Conservation (phyloP, 2,888 invertebrate genomes). For the Amiota communis region DNA sequence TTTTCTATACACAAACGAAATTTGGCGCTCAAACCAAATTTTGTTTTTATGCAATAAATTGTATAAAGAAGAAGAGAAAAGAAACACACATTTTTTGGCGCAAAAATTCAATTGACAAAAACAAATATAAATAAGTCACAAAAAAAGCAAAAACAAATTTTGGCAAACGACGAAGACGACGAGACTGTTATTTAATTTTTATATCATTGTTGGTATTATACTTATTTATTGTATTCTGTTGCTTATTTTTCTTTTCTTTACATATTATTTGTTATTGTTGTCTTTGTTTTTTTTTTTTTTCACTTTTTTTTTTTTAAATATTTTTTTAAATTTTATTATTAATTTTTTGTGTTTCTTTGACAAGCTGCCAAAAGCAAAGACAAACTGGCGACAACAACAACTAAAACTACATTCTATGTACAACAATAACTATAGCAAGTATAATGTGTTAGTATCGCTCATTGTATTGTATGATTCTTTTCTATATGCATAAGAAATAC, state of each 20-base stretch:
- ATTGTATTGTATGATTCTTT: no score
- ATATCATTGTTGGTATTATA: no score
- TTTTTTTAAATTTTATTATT: conserved; percentile 22
- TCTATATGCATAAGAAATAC: no score
- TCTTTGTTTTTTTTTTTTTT: conserved; percentile 36
- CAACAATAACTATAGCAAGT: no score
- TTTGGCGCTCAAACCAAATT: conserved; percentile 18
- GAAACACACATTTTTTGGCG: conserved; percentile 49
- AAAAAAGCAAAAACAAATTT: background rate
- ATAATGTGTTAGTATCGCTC: no score
- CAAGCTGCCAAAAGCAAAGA: conserved; percentile 48
- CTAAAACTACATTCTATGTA: no score
- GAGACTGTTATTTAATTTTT: no score
- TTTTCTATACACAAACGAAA: background rate
- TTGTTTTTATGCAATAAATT: conserved; percentile 38
- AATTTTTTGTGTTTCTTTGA: conserved; percentile 20
- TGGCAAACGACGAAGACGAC: no score
- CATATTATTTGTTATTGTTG: conserved; percentile 27
- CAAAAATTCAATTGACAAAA: conserved; percentile 43
- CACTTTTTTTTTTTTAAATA: conserved; percentile 39
- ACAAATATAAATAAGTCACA: background rate
- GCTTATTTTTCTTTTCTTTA: conserved; percentile 40
- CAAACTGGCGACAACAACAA: conserved; percentile 44
- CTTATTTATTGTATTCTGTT: background rate
- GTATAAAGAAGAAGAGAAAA: no score